Percentiles rank a stretch among this genome's conserved stretches.
Conservation (phyloP, 2,797 vertebrate genomes). For the Onychomys arenicola region DNA sequence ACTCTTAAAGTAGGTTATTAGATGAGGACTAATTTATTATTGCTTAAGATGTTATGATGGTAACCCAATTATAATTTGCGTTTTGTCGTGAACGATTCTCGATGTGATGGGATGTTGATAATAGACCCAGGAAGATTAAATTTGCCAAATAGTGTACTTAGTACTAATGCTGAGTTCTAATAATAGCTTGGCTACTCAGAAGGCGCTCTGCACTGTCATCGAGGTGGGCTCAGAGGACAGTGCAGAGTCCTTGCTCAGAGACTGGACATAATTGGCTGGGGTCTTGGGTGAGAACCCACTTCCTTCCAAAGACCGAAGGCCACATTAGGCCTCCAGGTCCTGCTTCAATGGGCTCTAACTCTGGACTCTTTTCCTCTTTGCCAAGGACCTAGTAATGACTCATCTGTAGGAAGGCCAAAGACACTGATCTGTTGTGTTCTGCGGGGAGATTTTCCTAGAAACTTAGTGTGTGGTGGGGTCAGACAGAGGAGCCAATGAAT, state of each 20-base stretch:
- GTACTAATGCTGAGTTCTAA: neutral
- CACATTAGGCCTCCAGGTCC: accelerated
- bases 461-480: neutral
- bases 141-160: neutral
- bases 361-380: neutral
- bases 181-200: neutral
- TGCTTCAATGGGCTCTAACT: accelerated
- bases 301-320: neutral
- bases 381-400: neutral
- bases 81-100: neutral
- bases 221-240: neutral
- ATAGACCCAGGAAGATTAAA: conserved; percentile 11
- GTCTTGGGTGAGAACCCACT: neutral
- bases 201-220: neutral
- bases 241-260: neutral
- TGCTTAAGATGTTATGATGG: conserved; percentile 33
- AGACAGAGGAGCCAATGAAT: neutral
- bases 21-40: conserved; percentile 68
- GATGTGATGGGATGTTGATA: neutral
- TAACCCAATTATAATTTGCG: conserved; percentile 62
- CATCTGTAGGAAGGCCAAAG: accelerated
- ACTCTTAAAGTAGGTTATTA: conserved; percentile 50
- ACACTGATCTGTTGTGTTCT: neutral
- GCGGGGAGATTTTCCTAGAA: neutral
- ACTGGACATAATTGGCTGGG: neutral